phyloP scores from a whole-genome alignment of 64 coral and sea anemone genomes.

The Hydrozoanthus tunicans region DNA sequence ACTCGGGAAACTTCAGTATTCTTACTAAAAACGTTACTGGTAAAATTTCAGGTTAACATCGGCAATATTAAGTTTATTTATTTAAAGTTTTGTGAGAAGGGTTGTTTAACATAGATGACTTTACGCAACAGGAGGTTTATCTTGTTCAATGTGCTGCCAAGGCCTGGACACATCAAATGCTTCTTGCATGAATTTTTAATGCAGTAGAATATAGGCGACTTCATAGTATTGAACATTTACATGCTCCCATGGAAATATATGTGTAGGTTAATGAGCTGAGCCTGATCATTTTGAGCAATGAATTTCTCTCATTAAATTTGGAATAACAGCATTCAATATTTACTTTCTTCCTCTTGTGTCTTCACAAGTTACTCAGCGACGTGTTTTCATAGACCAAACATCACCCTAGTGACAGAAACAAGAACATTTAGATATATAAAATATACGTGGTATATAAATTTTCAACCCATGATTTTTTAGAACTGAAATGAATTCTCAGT shows the following conservation, averaged over 20 bases:
- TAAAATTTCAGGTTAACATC: neutral
- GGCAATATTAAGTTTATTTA: neutral
- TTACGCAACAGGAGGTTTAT: neutral
- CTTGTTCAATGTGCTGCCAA: neutral
- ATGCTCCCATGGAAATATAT: neutral
- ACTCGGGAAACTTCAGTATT: neutral
- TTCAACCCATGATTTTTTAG: neutral
- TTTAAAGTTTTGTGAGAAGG: neutral
- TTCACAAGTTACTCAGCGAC: neutral
- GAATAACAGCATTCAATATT: neutral
- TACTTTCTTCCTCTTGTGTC: neutral
- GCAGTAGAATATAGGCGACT: neutral
- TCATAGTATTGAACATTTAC: neutral
- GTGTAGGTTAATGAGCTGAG: neutral
- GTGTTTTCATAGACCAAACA: neutral
- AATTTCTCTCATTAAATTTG: neutral
- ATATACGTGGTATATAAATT: neutral
- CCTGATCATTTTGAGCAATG: neutral
- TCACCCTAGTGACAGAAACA: conserved; percentile 18
- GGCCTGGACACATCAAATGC: conserved; percentile 34
- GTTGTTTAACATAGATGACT: neutral
- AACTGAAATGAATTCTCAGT: conserved; percentile 15
- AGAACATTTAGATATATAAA: conserved; percentile 4
- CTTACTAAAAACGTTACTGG: neutral
- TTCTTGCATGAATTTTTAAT: conserved; percentile 54